Evolutionary conservation across 2,113 vertebrate species (phyloP), one percentile per base, ranked within the genome.

Genomic region (Albula goreensis): DNA sequence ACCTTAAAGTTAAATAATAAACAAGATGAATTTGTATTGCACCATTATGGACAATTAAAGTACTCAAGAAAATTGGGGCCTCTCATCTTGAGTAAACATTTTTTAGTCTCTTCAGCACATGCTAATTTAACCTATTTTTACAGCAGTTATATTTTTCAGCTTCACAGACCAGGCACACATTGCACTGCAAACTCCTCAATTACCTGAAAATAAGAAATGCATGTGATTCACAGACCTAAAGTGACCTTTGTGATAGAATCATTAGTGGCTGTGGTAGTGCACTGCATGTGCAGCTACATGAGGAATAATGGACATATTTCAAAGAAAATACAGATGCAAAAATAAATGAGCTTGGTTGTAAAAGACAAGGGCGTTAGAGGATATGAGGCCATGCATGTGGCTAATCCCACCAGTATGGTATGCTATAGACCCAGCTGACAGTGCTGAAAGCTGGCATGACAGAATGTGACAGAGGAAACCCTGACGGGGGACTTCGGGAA

Each of bases 391-490:
- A 22, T 53, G 10, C n/a, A 7, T 13, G 83, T 50, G 90, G 87
- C 87, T 87, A 90, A 90, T 89, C 89, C 90, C 89, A 89, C 12
- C 89, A 91, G 90, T 92, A 89, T 92, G 92, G 90, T 89, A 83
- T 92, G 90, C 90, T 89, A 77, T 89, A 81, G 17, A 90, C 91
- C 92, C 94, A 94, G 93, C 94, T 95, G 94, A 93, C 93, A 92
- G 90, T 90, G 90, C 82, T 88, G 89, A 89, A 90, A 93, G 91
- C 91, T 94, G 94, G 94, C 94, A 94, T 93, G 93, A 92, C 93
- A 94, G 93, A 94, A 94, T 94, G 94, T 94, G 94, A 94, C 94
- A 95, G 93, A 93, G 89, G 92, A 96, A 95, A 89, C 88, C 88
- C 83, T 92, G 93, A 88, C 89, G 87, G 82, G 93, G 93, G 94